These are phyloP conservation scores for Menura novaehollandiae DNA, from an alignment of 2,113 vertebrate species.

Conservation along the genomic window DNA sequence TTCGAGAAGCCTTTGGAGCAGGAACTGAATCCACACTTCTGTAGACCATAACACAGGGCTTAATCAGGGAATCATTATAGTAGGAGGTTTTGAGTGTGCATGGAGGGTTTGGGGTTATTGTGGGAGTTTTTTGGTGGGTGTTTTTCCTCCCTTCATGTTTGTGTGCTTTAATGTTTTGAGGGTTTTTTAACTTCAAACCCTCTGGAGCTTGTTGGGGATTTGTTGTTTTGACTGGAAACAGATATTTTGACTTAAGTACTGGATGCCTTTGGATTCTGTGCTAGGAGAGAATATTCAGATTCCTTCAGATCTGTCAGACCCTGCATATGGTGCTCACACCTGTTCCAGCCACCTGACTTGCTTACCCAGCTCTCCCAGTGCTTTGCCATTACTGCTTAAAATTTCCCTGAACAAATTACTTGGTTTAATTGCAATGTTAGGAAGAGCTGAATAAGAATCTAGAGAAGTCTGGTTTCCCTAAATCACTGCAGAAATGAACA, in stretches of 20 bases:
- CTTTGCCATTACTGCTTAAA: neutral
- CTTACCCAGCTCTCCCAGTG: neutral
- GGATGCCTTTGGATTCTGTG: neutral
- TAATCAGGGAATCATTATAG: neutral
- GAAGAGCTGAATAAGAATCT: neutral
- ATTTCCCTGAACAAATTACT: neutral
- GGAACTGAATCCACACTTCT: neutral
- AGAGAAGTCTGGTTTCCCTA: neutral
- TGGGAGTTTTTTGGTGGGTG: neutral
- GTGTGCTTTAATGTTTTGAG: neutral
- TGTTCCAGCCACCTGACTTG: neutral
- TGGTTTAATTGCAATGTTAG: neutral
- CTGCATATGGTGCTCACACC: neutral
- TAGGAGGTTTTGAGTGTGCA: neutral
- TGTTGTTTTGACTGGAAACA: conserved; percentile 38
- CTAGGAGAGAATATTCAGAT: neutral
- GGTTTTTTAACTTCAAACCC: neutral
- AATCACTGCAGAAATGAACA: neutral
- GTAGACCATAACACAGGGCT: rapidly evolving
- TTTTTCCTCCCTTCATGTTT: neutral
- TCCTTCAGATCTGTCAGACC: neutral
- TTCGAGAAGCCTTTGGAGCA: neutral
- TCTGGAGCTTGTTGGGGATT: neutral
- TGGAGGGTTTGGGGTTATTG: neutral
- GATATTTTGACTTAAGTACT: neutral